A percentile compares a stretch with the other conserved stretches of the same genome.
phyloP scores from a whole-genome alignment of 2,888 invertebrate species.

The Brachypalpus laphriformis region DNA sequence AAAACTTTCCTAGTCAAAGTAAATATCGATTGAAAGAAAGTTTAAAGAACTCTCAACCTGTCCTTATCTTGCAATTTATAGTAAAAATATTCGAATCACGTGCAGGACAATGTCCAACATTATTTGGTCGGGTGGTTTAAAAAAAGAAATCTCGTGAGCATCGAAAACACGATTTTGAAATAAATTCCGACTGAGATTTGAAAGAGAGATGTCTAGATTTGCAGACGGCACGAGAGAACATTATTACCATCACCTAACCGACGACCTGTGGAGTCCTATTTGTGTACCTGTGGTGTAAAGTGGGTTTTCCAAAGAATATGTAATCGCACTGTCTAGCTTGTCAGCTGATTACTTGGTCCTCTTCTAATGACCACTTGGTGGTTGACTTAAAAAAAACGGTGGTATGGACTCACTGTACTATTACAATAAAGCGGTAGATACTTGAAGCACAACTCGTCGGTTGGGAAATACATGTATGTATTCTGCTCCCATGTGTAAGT shows the following conservation, averaged over 20 bases:
- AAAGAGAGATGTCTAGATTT: constrained; percentile 9
- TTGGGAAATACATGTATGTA: too few species aligned
- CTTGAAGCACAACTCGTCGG: too few species aligned
- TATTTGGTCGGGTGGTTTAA: not conserved
- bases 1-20: not conserved
- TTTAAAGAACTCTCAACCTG: not conserved
- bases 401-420: too few species aligned
- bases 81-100: constrained; percentile 23
- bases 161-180: constrained; percentile 18
- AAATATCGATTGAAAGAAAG: not conserved
- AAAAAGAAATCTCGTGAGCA: not conserved
- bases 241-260: not conserved
- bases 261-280: constrained; percentile 9
- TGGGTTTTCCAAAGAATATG: not conserved
- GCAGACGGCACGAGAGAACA: constrained; percentile 23
- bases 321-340: not conserved
- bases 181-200: constrained; percentile 11
- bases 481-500: too few species aligned
- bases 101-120: constrained; percentile 25
- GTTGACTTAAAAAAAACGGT: too few species aligned
- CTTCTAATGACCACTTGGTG: not conserved
- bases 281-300: not conserved
- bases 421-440: too few species aligned
- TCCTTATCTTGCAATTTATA: not conserved
- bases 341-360: too few species aligned